Evolutionary conservation across 2,888 invertebrate genomes (phyloP), one percentile per base, ranked within the genome.

Genomic region (Calameuta filiformis): DNA sequence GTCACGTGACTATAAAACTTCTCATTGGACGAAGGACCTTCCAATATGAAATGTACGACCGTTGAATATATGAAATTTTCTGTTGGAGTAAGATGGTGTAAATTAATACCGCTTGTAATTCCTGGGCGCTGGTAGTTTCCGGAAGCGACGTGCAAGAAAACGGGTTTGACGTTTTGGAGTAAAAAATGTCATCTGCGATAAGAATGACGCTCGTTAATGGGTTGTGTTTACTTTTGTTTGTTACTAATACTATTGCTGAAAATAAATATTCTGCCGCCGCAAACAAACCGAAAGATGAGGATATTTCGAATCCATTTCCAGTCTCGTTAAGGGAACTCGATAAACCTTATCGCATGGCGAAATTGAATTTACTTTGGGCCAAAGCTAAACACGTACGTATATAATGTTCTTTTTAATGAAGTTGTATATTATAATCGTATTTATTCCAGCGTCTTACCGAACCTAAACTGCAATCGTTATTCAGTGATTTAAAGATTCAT

Each of bases 341-440:
- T 83, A 95, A 95, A 87, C 98, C 98, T 6, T 98, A 96, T 92
- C 94, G 98, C 84, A 97, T 98, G 95, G 95, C 96, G 40, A 98
- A 98, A 92, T 92, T 98, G 56, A 98, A 98, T 92, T 92, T 97
- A 79, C 92, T 98, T 35, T 98, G 98, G 98, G 92, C 95, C 4
- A 98, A 98, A 93, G 98, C 98, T 15, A 95, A 96, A 92, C 95
- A 96, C 91, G 98, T 98, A 93, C 92, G 93, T 92, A 73, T 79
- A 77, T 79, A 73, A 79, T 79, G 78, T 78, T 74, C 34, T 80
- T 77, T n/a, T 40, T 9, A 56, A 56, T 9, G 56, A 56, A 56
- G 1, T 56, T 56, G 23, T 56, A 23, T 30, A n/a, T 71, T 40
- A 23, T 35, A 30, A 35, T 15, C 6, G 23, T 23, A 23, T 56